A percentile compares a stretch with the other conserved stretches of the same genome.
Evolutionary conservation across 2,888 invertebrate genomes (phyloP).

Genomic region (Mythimna vitellina): DNA sequence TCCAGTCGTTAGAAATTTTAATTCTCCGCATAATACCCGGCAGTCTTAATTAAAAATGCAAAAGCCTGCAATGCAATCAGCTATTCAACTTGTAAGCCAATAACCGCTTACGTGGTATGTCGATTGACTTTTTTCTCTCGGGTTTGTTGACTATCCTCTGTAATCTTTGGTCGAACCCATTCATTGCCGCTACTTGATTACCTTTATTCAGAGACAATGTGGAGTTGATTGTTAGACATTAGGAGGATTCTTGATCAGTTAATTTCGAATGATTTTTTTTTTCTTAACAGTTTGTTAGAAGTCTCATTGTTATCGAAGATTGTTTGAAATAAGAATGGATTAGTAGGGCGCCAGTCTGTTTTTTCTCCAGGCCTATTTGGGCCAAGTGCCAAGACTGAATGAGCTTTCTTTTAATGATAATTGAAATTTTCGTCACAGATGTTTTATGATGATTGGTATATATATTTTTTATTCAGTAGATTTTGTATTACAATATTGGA

Average conservation of each 20-base stretch:
- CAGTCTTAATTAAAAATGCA: constrained; percentile 33
- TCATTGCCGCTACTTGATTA: constrained; percentile 68
- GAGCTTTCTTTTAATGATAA: constrained; percentile 21
- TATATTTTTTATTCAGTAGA: constrained; percentile 10
- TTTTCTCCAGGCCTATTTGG: constrained; percentile 26
- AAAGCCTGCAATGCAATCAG: constrained; percentile 40
- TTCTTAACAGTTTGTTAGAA: constrained; percentile 34
- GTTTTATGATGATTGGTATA: constrained; percentile 29
- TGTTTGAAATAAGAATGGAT: constrained; percentile 30
- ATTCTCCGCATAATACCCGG: constrained; percentile 6
- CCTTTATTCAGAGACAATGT: constrained; percentile 68
- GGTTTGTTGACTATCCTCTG: constrained; percentile 40
- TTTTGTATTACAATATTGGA: neutral
- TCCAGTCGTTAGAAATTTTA: constrained; percentile 16
- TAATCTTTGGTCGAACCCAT: constrained; percentile 65
- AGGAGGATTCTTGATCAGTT: constrained; percentile 48
- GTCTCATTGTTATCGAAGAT: constrained; percentile 41
- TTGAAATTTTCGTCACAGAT: constrained; percentile 9
- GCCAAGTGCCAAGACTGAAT: constrained; percentile 31
- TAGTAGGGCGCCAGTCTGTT: constrained; percentile 26
- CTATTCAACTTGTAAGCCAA: constrained; percentile 37
- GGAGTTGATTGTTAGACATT: constrained; percentile 48
- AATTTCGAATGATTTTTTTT: constrained; percentile 50
- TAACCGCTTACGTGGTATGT: constrained; percentile 36
- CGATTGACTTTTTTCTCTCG: constrained; percentile 27